These are phyloP conservation scores for Pristionchus exspectatus DNA, from an alignment of 2,888 invertebrate genomes.

Conservation along the genomic window DNA sequence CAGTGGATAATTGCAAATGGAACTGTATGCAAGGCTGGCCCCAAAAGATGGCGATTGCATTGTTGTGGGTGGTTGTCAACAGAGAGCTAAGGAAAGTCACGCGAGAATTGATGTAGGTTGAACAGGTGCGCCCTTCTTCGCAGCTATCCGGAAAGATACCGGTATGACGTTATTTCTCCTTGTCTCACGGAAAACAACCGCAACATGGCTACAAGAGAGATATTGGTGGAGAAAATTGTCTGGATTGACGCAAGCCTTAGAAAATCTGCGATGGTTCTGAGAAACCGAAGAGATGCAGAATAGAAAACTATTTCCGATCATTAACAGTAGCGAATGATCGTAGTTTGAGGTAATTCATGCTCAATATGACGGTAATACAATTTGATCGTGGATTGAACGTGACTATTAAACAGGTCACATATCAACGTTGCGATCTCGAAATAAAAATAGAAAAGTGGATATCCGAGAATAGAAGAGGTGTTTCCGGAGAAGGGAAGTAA, in stretches of 20 bases:
- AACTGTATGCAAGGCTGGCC: neutral
- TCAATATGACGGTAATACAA: neutral
- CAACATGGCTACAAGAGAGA: neutral
- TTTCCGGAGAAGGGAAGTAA: neutral
- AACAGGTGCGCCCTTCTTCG: neutral
- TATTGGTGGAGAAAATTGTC: neutral
- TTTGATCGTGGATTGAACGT: conserved; percentile 2
- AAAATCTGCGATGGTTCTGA: too few relatives aligned
- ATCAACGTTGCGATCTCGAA: neutral
- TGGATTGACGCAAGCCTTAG: neutral
- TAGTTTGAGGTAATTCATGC: neutral
- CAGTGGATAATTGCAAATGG: neutral
- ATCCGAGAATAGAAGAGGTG: neutral
- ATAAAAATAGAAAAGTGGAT: neutral
- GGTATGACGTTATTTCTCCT: neutral
- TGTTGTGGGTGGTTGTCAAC: neutral
- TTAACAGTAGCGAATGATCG: neutral
- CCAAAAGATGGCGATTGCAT: too few relatives aligned
- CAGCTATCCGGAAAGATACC: neutral
- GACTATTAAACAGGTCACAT: neutral
- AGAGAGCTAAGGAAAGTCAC: neutral
- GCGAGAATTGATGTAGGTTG: neutral
- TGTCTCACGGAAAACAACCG: neutral
- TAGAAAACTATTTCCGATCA: too few relatives aligned
- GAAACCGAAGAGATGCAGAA: too few relatives aligned